Percentiles rank a stretch among this genome's conserved stretches.
Conservation (phyloP, 1,140 invertebrate genomes). For the Eriosoma lanigerum region DNA sequence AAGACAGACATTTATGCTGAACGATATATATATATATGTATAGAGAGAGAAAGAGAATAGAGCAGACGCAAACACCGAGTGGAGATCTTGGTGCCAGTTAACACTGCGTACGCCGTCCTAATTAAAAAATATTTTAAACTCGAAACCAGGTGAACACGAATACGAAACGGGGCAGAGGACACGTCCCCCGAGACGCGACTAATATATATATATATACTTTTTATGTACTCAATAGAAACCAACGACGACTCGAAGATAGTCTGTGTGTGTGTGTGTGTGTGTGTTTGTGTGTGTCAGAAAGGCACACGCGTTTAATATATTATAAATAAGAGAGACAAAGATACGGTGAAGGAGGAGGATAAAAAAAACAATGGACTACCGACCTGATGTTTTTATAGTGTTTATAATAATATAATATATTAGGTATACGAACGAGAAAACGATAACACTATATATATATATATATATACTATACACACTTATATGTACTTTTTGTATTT, state of each 20-base stretch:
- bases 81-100: conserved; percentile 22
- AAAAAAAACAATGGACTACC: conserved; percentile 29
- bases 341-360: background rate
- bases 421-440: background rate
- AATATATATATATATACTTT: background rate
- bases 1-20: background rate
- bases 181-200: background rate
- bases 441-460: background rate
- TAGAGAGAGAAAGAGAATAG: background rate
- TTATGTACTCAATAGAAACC: background rate
- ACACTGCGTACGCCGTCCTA: conserved; percentile 26
- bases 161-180: background rate
- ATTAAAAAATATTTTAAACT: conserved; percentile 32
- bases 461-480: too few species aligned
- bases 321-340: background rate
- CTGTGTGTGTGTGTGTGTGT: background rate
- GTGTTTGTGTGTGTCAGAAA: background rate
- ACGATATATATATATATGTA: too few species aligned
- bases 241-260: background rate
- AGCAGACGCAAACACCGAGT: background rate
- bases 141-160: conserved; percentile 27
- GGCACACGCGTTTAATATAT: too few species aligned
- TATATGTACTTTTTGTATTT: too few species aligned
- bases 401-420: background rate
- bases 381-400: conserved; percentile 28